A percentile compares a stretch with the other conserved stretches of the same genome.
These are phyloP conservation scores for Anser cygnoides DNA, from an alignment of 2,113 vertebrate genomes.

Conservation along the genomic window DNA sequence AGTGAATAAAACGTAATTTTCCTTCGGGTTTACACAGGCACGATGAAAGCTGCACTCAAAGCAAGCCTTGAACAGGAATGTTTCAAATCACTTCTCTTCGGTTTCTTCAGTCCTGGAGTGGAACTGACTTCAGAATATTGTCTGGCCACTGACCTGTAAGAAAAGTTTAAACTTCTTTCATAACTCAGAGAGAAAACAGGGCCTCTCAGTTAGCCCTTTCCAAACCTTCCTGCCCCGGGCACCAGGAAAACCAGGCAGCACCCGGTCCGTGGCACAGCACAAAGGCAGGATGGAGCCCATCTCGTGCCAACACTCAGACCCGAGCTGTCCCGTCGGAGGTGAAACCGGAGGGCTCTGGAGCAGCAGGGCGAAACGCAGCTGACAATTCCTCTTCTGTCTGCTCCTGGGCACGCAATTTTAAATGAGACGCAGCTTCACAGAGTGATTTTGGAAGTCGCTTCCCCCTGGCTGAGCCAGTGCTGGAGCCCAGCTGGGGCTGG, in stretches of 20 bases:
- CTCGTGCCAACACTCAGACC: too few species aligned
- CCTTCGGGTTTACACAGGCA: fast-evolving
- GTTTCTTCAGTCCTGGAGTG: not conserved
- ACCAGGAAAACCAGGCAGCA: not conserved
- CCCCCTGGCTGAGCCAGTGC: not conserved
- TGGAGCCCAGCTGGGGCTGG: not conserved
- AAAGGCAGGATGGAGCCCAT: too few species aligned
- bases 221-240: not conserved
- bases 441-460: not conserved
- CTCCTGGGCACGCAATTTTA: not conserved
- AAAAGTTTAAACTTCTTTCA: not conserved
- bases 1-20: not conserved
- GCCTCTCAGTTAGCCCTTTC: not conserved
- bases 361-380: fast-evolving
- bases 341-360: not conserved
- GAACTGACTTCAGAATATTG: not conserved
- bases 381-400: not conserved
- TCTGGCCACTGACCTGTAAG: not conserved
- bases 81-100: not conserved
- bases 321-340: fast-evolving
- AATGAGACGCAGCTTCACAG: not conserved
- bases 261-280: too few species aligned
- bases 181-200: not conserved
- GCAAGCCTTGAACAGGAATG: not conserved
- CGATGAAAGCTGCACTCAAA: not conserved